Evolutionary conservation across 2,113 vertebrate species (phyloP), one percentile per base, ranked within the genome.

Genomic region (Ivindomyrus marchei): DNA sequence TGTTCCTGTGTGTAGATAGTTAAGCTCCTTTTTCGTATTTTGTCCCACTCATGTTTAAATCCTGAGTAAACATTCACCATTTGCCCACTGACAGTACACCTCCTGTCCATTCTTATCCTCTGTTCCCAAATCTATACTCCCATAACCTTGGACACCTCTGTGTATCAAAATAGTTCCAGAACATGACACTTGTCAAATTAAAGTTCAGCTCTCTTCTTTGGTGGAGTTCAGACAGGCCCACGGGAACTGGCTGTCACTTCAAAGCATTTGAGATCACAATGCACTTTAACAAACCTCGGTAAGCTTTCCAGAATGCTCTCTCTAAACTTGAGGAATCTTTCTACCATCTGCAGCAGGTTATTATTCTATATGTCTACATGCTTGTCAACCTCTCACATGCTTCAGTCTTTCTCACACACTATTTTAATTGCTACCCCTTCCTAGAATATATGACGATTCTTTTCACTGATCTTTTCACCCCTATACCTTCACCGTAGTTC

Each of bases 221-320:
- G 89, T 58, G 47, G 9, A 90, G 62, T 90, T 89, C 91, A 52
- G 58, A 92, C 90, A 85, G 77, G 39, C 80, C 89, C 89, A 90
- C 53, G 17, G 90, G 91, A 93, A 88, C 91, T 92, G 92, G 90
- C 91, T 91, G 1, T 0, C 66, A 89, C 91, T 92, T 94, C 94
- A 91, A 93, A 93, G 92, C 88, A 70, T 70, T 70, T 31, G 62
- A 31, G 62, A 70, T 70, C 62, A 70, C 88, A 62, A 70, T 90
- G 89, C 88, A 91, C 70, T 36, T 87, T 56, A 90, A 89, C 88
- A 89, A 88, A 89, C 90, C 91, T 24, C 85, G 88, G 90, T 89
- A 90, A 31, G 83, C 90, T 92, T 90, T 70, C 46, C 39, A 56
- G 42, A 50, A 85, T 70, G 86, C 39, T 46, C 3, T n/a, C 5